Conservation (phyloP, 2,888 invertebrate species). For the Nezara viridula region DNA sequence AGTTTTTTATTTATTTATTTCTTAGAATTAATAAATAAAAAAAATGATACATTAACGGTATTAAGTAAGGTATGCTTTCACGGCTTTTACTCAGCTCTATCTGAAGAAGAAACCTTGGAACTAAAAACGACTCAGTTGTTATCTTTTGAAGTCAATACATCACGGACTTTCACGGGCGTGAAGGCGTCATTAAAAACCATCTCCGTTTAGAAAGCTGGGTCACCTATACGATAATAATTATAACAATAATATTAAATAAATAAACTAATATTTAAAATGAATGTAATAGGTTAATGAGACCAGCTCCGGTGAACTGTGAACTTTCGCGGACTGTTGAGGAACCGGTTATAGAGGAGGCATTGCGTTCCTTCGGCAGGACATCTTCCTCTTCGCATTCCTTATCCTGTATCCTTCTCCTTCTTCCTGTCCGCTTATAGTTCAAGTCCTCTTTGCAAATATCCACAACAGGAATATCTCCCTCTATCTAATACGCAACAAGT, state of each 20-base stretch:
- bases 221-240: neutral
- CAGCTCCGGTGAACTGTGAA: slow-evolving; percentile 13
- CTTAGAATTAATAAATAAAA: too few species aligned
- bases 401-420: neutral
- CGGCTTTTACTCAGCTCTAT: neutral
- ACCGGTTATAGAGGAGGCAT: neutral
- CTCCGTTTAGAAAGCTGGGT: neutral
- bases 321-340: neutral
- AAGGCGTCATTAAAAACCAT: neutral
- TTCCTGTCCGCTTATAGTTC: neutral
- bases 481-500: too few species aligned
- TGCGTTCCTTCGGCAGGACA: neutral
- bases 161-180: neutral
- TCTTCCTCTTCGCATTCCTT: neutral
- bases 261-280: neutral
- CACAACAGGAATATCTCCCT: too few species aligned
- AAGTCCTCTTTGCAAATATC: too few species aligned
- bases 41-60: neutral
- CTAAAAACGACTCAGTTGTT: neutral
- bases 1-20: too few species aligned
- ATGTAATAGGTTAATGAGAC: neutral
- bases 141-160: neutral
- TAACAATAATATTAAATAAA: neutral
- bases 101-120: neutral
- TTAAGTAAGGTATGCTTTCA: neutral